Evolutionary conservation across 2,797 vertebrate species (phyloP), one percentile per base, ranked within the genome.

Genomic region (Bradypodion ventrale): DNA sequence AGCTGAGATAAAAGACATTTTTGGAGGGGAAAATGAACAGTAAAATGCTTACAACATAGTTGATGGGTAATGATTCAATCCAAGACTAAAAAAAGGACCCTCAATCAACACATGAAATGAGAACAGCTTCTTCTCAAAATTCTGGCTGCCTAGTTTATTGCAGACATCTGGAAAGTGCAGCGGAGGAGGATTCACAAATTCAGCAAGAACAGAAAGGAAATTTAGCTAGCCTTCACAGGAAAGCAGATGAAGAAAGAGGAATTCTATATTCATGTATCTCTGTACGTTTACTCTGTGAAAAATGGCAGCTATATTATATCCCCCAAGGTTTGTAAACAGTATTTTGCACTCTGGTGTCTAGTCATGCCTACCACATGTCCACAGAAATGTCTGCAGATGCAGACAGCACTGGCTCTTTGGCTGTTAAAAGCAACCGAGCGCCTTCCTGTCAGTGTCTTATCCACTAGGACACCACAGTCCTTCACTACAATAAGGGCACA

Each of bases 141-240:
- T 72, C 66, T 32, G 42, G 65, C 19, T 63, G 79, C 23, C 82
- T 80, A 77, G 72, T 73, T 86, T 78, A 72, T 63, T 16, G 66
- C 68, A 44, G 23, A 40, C 74, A 72, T 82, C 85, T 52, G 74
- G 85, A 75, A 62, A 7, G 72, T 60, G 42, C 74, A 37, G 74
- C 79, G 85, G 56, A 42, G 40, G 81, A 80, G n/a, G 2, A 75
- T 27, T 81, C 5, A 23, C 27, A 49, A 68, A 81, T 59, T 68
- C 49, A 40, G 60, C 42, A 46, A n/a, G n/a, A 72, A 15, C 37
- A 70, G 52, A 49, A 60, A 80, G 77, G 60, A 74, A 66, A 42
- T 19, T 35, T 25, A 52, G 52, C 46, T 52, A 74, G 21, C 56
- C 66, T 85, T 85, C 70, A 75, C 81, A 83, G 62, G 72, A 49